phyloP scores from a whole-genome alignment of 2,797 vertebrate genomes.

The Esox lucius region DNA sequence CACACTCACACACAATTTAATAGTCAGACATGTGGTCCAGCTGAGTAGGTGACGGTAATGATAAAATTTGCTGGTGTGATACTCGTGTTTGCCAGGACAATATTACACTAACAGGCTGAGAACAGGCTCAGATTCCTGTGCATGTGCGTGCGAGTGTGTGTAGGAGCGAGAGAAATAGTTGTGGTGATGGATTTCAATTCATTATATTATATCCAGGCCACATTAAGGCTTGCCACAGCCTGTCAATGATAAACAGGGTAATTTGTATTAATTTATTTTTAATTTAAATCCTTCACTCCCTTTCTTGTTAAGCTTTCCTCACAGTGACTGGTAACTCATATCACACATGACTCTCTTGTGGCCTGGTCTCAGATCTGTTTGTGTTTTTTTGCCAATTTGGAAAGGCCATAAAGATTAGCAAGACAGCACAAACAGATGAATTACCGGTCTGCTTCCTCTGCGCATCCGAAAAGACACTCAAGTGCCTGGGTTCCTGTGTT shows the following conservation, averaged over 20 bases:
- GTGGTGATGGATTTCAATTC: not conserved
- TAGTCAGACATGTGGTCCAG: not conserved
- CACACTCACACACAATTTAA: constrained; percentile 5
- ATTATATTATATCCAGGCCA: not conserved
- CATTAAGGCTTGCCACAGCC: not conserved
- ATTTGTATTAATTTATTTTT: constrained; percentile 12
- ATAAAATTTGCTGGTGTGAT: constrained; percentile 20
- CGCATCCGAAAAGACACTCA: constrained; percentile 56
- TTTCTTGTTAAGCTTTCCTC: not conserved
- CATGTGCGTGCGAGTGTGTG: not conserved
- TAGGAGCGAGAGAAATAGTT: not conserved
- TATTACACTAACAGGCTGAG: not conserved
- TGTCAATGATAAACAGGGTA: constrained; percentile 18
- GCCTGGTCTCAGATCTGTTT: not conserved
- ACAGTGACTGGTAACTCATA: not conserved
- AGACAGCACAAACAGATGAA: not conserved
- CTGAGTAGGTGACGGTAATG: not conserved
- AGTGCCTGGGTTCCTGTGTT: constrained; percentile 62
- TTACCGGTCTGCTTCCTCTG: not conserved
- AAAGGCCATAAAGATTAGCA: not conserved
- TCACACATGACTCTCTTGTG: not conserved
- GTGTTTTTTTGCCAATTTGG: not conserved
- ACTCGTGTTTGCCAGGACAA: not conserved
- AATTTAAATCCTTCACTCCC: not conserved
- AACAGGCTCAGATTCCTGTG: constrained; percentile 3